Base-by-base conservation (phyloP, 2,797 vertebrate genomes). In the Staurois parvus region DNA sequence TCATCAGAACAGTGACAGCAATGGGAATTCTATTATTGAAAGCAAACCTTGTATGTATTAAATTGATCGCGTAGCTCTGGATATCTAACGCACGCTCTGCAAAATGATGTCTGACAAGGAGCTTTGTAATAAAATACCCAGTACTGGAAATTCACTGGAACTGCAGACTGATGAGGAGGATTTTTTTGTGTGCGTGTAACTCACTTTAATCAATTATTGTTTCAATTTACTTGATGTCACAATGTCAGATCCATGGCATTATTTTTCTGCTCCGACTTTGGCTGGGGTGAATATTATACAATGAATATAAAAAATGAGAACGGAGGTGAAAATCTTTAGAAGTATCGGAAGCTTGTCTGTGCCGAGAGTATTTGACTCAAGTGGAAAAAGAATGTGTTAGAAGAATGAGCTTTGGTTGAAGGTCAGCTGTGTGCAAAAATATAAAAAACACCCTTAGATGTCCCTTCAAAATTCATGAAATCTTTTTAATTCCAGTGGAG, bases 11-110 rank as follows among this genome's bases (percentile, higher is more conserved):
- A 13, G 8, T 80, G 67, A 80, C 67, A 56, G 42, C 48, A 80
- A 80, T 70, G 48, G 40, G 29, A 70, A 72, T 80, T 80, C 78
- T 70, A 56, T 80, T 80, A 80, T 80, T 80, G 78, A 70, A 70
- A 56, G 66, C 76, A 80, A 70, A n/a, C n/a, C 62, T 34, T 66
- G 67, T 56, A 80, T 59, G 66, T 72, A 80, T 80, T 19, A 69
- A 80, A 80, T 70, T 70, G 67, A 80, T 80, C 40, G 45, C 6
- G 78, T 13, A 29, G 67, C 67, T 80, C 45, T 24, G 5, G 29
- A 11, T 29, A 28, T 37, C n/a, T 28, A 29, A 69, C 3, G 7
- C 42, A 15, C 45, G 6, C 76, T 77, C 13, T 28, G 8, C 15
- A 32, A 66, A 66, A 77, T 66, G 32, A 77, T 77, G 76, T 64